These are phyloP conservation scores for Petromus typicus DNA, from an alignment of 2,113 vertebrate species.

Conservation along the genomic window DNA sequence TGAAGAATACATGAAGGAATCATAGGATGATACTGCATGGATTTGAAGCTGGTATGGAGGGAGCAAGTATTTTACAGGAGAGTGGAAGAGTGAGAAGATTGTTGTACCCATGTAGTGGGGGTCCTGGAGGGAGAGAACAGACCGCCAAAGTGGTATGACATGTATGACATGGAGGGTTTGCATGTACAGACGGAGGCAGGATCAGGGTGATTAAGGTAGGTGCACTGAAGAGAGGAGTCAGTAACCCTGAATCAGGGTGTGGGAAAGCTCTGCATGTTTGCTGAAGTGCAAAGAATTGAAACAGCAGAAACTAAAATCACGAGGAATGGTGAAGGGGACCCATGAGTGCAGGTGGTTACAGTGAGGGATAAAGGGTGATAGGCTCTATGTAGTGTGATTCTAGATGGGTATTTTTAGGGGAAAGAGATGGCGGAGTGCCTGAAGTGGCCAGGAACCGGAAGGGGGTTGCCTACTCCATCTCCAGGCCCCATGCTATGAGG, in stretches of 20 bases:
- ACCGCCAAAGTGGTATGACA: not conserved
- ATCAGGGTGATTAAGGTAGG: not conserved
- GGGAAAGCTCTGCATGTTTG: not conserved
- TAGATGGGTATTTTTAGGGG: not conserved
- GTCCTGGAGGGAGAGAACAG: not conserved
- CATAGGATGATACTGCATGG: not conserved
- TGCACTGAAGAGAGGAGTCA: not conserved
- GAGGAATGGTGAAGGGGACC: not conserved
- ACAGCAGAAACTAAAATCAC: not conserved
- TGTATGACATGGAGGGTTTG: not conserved
- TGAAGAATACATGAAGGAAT: not conserved
- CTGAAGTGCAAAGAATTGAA: not conserved
- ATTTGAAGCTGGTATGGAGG: not conserved
- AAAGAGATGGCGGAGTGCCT: not conserved
- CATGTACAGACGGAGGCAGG: not conserved
- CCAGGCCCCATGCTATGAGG: not conserved
- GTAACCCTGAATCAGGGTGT: not conserved
- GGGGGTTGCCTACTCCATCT: not conserved
- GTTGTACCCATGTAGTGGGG: not conserved
- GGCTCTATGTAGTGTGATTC: not conserved
- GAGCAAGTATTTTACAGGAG: not conserved
- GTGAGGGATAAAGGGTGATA: not conserved
- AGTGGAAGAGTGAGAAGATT: not conserved
- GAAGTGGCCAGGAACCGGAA: not conserved
- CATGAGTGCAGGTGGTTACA: not conserved